Evolutionary conservation across 92 coral and sea anemone genomes (phyloP), one percentile per base, ranked within the genome.

Genomic region (Porites lobata): DNA sequence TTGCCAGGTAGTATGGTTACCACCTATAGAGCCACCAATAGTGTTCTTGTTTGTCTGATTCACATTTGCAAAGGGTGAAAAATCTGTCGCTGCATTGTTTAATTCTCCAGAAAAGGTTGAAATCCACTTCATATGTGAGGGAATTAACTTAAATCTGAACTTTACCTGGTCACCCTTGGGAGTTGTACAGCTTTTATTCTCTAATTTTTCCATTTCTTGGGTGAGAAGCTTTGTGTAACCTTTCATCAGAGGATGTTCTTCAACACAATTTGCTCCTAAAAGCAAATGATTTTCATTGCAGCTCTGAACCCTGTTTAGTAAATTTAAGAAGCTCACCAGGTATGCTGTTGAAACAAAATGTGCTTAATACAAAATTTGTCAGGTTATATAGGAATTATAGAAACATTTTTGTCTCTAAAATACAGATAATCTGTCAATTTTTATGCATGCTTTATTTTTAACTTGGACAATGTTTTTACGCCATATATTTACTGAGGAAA

Each of bases 81-180:
- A 88, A 89, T 91, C 88, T 2, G 83, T 94, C 64, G 93, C 91
- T 7, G 94, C 90, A 78, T 94, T 92, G 88, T 87, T 88, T 71
- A 94, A 81, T 85, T 94, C 94, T 66, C 90, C 94, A 29, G 88
- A 85, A 77, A 94, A 62, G 50, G 87, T 67, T 72, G 96, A 81
- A 67, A 77, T 73, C 92, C 94, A 94, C 84, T 94, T 94, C 89
- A 85, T 88, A 61, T 94, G 95, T 65, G 92, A 81, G 81, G 92
- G 94, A 22, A 94, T 65, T 54, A 92, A 61, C 50, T 89, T 79
- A 76, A 94, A 76, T 43, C 56, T 76, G 83, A 94, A 86, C n/a
- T 52, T 80, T 47, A 94, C 93, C 58, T 83, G 75, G 71, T 87
- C 72, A 18, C 92, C 93, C 72, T 80, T 87, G 50, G 73, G 88